phyloP scores from a whole-genome alignment of 2,797 vertebrate genomes.

The Cossypha polioptera region DNA sequence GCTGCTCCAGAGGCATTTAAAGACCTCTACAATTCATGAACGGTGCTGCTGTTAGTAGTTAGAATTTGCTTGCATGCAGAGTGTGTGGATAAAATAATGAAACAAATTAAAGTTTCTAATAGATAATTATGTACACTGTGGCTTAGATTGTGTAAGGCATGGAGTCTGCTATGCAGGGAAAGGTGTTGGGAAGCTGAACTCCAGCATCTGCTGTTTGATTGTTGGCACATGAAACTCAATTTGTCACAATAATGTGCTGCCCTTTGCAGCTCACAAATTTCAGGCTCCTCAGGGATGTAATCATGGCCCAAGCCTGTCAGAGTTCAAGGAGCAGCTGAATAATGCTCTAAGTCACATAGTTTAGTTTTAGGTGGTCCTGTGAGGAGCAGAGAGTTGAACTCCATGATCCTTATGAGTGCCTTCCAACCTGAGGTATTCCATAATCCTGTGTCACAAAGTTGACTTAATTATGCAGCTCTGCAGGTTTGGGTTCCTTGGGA shows the following conservation, averaged over 20 bases:
- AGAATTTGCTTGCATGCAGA: background rate
- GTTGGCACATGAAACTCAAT: background rate
- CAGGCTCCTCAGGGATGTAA: background rate
- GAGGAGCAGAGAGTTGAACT: background rate
- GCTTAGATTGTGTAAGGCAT: background rate
- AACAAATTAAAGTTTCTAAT: background rate
- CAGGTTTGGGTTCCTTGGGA: background rate
- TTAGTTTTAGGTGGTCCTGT: background rate
- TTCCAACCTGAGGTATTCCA: background rate
- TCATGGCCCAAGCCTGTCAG: background rate
- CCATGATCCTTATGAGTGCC: background rate
- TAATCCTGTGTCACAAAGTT: background rate
- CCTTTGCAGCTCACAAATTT: background rate
- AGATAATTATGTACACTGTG: background rate
- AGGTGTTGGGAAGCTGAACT: background rate
- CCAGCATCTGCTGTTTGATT: background rate
- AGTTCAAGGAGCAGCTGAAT: background rate
- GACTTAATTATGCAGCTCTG: background rate
- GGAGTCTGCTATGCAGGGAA: accelerated
- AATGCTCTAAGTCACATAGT: background rate
- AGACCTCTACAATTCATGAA: background rate
- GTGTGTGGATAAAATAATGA: background rate
- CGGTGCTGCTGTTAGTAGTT: accelerated
- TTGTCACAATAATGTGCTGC: background rate
- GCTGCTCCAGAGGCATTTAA: background rate